These are phyloP conservation scores for Hermatobates lingyangjiaoensis DNA, from an alignment of 1,140 invertebrate species.

Conservation along the genomic window DNA sequence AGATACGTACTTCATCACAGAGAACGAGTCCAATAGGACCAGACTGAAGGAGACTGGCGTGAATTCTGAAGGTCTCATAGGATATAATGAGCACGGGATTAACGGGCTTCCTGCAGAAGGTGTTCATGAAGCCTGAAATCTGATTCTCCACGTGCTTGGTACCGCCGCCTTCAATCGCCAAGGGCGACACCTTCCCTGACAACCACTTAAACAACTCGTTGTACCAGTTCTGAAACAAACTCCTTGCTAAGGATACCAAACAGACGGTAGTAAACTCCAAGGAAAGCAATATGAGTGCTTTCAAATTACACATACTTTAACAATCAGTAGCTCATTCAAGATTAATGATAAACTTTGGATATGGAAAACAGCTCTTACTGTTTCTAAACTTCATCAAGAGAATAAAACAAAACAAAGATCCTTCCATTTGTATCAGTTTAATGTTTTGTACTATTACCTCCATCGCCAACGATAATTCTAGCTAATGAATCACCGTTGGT, in stretches of 20 bases:
- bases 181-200: conserved; percentile 52
- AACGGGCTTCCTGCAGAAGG: conserved; percentile 38
- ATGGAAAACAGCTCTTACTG: too few relatives aligned
- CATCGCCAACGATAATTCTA: too few relatives aligned
- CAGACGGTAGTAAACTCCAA: too few relatives aligned
- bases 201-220: conserved; percentile 98
- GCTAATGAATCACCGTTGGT: too few relatives aligned
- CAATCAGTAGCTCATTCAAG: too few relatives aligned
- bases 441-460: too few relatives aligned
- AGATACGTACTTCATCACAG: conserved; percentile 71
- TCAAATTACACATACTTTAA: too few relatives aligned
- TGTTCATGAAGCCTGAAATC: conserved; percentile 50
- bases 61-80: conserved; percentile 95
- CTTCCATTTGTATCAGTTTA: too few relatives aligned
- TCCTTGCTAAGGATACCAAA: not conserved
- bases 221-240: conserved; percentile 70
- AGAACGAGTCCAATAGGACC: conserved; percentile 87
- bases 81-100: conserved; percentile 93
- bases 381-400: too few relatives aligned
- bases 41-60: conserved; percentile 69
- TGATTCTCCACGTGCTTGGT: conserved; percentile 76
- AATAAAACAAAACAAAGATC: too few relatives aligned
- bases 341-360: too few relatives aligned
- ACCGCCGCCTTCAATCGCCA: conserved; percentile 81
- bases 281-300: too few relatives aligned